These are phyloP conservation scores for Indicator indicator DNA, from an alignment of 2,113 vertebrate species.

Conservation along the genomic window DNA sequence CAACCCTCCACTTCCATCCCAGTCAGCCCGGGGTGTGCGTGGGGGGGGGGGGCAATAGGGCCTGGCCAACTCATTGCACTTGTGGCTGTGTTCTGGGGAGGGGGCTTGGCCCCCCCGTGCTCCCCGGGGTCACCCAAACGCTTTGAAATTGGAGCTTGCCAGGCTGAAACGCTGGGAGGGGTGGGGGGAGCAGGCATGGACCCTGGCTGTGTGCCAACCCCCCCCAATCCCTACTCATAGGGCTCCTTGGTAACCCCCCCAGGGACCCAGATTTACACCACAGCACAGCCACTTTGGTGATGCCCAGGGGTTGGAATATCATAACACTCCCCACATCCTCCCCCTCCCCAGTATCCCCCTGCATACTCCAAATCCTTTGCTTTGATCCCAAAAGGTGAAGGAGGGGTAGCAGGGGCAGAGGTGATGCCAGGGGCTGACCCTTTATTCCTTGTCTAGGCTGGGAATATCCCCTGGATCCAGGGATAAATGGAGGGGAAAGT, in stretches of 20 bases:
- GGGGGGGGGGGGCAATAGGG: not conserved
- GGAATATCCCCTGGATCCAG: not conserved
- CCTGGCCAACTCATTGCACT: not conserved
- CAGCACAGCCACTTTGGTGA: accelerated
- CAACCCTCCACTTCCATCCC: too few relatives aligned
- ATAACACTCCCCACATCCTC: too few relatives aligned
- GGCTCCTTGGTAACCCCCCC: accelerated
- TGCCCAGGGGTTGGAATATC: too few relatives aligned
- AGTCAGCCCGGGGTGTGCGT: not conserved
- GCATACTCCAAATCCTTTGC: too few relatives aligned
- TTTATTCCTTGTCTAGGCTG: not conserved
- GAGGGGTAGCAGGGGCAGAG: not conserved
- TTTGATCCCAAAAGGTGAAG: not conserved
- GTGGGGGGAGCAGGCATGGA: too few relatives aligned
- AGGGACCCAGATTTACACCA: too few relatives aligned
- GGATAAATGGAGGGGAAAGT: not conserved
- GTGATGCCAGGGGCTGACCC: not conserved
- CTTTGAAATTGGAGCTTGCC: not conserved
- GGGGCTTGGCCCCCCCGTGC: too few relatives aligned
- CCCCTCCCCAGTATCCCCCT: too few relatives aligned
- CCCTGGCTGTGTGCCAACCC: too few relatives aligned
- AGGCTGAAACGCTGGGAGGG: not conserved
- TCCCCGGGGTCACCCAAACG: accelerated
- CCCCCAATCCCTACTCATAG: not conserved
- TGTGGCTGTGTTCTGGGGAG: not conserved